A percentile compares a stretch with the other conserved stretches of the same genome.
phyloP scores from a whole-genome alignment of 1,140 invertebrate species.

The Theocolax elegans region DNA sequence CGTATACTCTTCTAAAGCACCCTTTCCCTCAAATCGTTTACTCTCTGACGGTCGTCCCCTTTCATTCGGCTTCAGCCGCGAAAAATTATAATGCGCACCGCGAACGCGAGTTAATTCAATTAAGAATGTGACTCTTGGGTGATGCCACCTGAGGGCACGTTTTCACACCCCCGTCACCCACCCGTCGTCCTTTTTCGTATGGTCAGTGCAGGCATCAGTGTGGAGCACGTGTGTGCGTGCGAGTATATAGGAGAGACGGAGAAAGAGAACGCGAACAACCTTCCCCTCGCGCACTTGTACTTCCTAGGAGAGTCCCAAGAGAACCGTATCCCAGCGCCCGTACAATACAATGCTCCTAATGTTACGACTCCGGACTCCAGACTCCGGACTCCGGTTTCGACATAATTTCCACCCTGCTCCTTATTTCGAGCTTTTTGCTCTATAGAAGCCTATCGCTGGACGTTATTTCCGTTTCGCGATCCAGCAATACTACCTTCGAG shows the following conservation, averaged over 20 bases:
- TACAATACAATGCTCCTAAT: constrained; percentile 68
- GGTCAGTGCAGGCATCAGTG: constrained; percentile 29
- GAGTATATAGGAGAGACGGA: constrained; percentile 44
- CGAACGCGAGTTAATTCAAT: constrained; percentile 62
- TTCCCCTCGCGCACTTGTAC: background rate
- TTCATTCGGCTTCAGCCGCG: constrained; percentile 35
- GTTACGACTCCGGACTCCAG: too few species aligned
- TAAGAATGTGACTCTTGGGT: constrained; percentile 43
- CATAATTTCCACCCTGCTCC: constrained; percentile 60
- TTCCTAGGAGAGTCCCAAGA: constrained; percentile 48
- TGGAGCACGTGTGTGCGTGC: constrained; percentile 32
- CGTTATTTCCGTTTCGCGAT: too few species aligned
- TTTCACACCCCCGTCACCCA: constrained; percentile 49
- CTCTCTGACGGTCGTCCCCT: background rate
- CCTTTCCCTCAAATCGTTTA: background rate
- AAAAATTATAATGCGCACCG: constrained; percentile 60
- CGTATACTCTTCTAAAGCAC: background rate
- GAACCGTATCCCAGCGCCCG: constrained; percentile 59
- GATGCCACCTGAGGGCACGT: constrained; percentile 62
- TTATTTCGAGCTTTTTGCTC: background rate
- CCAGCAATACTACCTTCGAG: background rate
- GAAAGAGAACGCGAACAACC: background rate
- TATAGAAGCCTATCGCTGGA: background rate
- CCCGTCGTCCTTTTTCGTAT: constrained; percentile 35
- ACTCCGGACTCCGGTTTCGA: constrained; percentile 65